phyloP scores from a whole-genome alignment of 2,888 invertebrate species.

The Neoaliturus tenellus region DNA sequence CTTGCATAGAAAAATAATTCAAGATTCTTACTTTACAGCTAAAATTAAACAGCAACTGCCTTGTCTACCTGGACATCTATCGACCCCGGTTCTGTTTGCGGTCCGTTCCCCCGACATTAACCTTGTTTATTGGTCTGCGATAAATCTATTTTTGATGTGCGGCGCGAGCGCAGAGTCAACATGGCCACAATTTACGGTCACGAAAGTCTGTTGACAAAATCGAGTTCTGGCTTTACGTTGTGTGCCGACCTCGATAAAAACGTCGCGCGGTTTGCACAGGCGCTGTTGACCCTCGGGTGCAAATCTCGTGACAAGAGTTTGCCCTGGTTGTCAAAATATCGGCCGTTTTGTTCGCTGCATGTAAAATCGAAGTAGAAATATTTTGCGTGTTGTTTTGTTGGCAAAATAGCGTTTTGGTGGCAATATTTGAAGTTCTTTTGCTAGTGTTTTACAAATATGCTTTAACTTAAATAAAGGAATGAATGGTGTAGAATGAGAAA shows the following conservation, averaged over 20 bases:
- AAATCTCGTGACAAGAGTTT: constrained; percentile 32
- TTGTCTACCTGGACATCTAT: background rate
- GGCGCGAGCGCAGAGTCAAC: constrained; percentile 51
- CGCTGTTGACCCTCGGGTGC: background rate
- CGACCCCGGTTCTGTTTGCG: constrained; percentile 11
- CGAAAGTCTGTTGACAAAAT: constrained; percentile 41
- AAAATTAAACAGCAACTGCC: no score
- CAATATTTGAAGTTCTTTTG: no score
- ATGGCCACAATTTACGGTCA: constrained; percentile 45
- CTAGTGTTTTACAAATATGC: no score
- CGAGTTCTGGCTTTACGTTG: constrained; percentile 26
- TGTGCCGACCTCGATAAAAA: constrained; percentile 30
- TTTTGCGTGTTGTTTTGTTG: no score
- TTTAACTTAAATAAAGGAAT: no score
- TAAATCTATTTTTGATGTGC: constrained; percentile 63
- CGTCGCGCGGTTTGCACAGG: constrained; percentile 20
- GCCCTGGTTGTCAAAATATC: background rate
- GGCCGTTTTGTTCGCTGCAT: no score
- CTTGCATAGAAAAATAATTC: no score
- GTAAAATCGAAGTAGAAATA: no score
- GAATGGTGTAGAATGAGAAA: no score
- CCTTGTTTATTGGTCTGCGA: constrained; percentile 52
- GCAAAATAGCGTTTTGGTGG: no score
- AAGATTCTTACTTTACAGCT: no score
- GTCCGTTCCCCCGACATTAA: background rate